Evolutionary conservation across 2,113 vertebrate genomes (phyloP).

Genomic region (Phycodurus eques): DNA sequence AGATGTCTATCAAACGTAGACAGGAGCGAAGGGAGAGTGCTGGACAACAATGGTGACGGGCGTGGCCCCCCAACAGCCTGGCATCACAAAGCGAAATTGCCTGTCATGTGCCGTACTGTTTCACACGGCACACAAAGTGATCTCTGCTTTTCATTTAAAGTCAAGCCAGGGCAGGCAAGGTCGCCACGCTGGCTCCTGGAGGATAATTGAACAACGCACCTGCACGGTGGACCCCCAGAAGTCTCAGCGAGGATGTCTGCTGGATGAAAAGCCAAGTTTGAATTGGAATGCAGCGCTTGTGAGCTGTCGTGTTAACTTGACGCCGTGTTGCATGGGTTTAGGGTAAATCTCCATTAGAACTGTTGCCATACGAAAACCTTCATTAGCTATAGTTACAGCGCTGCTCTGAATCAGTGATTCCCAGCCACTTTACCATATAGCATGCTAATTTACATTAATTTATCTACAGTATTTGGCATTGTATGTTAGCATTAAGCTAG

Average conservation of each 20-base stretch:
- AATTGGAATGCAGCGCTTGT: slow-evolving; percentile 31
- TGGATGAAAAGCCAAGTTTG: slow-evolving; percentile 37
- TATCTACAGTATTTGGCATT: too few relatives aligned
- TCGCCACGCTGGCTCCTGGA: slow-evolving; percentile 41
- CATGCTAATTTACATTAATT: too few relatives aligned
- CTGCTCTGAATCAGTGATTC: too few relatives aligned
- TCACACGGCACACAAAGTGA: slow-evolving; percentile 56
- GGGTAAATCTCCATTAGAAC: slow-evolving; percentile 10
- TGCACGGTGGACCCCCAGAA: slow-evolving; percentile 37
- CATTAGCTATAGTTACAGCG: not conserved
- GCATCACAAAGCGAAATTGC: slow-evolving; percentile 68
- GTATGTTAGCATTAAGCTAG: too few relatives aligned
- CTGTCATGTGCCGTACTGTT: slow-evolving; percentile 64
- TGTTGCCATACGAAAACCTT: not conserved
- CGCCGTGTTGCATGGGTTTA: not conserved
- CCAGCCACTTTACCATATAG: too few relatives aligned
- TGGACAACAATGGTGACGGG: slow-evolving; percentile 60
- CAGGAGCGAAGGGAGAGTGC: slow-evolving; percentile 29
- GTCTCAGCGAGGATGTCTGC: slow-evolving; percentile 29
- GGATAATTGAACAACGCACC: slow-evolving; percentile 57
- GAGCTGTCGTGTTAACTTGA: slow-evolving; percentile 24
- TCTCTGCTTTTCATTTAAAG: slow-evolving; percentile 52
- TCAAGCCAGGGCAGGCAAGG: slow-evolving; percentile 53
- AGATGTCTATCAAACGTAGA: slow-evolving; percentile 60
- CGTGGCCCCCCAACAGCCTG: slow-evolving; percentile 59